Evolutionary conservation across 2,888 invertebrate genomes (phyloP), one percentile per base, ranked within the genome.

Genomic region (Aphidoletes aphidimyza): DNA sequence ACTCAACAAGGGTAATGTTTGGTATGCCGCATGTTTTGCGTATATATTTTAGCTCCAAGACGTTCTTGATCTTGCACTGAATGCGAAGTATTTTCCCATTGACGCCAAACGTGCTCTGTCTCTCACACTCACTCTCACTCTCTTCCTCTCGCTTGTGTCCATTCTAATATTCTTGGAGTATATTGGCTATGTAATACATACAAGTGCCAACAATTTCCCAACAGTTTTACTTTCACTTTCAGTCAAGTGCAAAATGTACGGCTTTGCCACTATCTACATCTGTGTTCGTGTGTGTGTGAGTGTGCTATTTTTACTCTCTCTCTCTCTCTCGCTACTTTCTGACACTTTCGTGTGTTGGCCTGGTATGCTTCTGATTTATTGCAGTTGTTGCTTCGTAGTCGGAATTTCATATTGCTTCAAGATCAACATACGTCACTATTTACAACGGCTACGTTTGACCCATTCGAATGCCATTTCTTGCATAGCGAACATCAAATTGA

Each of bases 161-260:
- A 3, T 78, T 9, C 78, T 36, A 78, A 3, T 36, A 36, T 19
- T 3, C 17, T 6, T 19, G 6, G 54, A 6, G 1, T 78, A 17
- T 17, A 3, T 78, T 37, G 11, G 36, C 37, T 81, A 37, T 81
- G 37, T 81, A 37, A 5, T 81, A 81, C 37, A 81, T 36, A 22
- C 19, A 81, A 78, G 17, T 36, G 36, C 54, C 54, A 54, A 54
- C 22, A 54, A 26, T 54, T 54, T 54, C 22, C n/a, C n/a, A n/a
- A 54, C 22, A 69, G 11, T 69, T 17, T 81, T 11, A 81, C 37
- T 81, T 81, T 81, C 81, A 81, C 81, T 81, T 81, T 37, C 69
- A 34, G 17, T 14, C 34, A 69, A 30, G 14, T 8, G 14, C 54
- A 54, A 54, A 22, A 54, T 54, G n/a, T 22, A 22, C 54, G n/a